Percentiles rank a stretch among this genome's conserved stretches.
These are phyloP conservation scores for Notodonta ziczac DNA, from an alignment of 2,888 invertebrate genomes.

Conservation along the genomic window DNA sequence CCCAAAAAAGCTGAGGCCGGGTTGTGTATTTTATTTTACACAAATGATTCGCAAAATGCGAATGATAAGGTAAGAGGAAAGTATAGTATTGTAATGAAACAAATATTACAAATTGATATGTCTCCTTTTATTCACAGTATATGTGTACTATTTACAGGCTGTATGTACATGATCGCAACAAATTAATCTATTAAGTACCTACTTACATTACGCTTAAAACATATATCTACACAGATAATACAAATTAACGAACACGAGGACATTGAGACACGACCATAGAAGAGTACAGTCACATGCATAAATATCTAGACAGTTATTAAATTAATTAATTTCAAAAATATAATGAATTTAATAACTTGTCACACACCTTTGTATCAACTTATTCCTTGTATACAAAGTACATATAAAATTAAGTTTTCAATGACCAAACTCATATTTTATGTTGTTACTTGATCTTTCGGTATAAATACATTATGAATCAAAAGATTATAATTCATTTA, in stretches of 20 bases:
- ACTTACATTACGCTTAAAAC: constrained; percentile 45
- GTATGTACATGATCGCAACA: constrained; percentile 62
- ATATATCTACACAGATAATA: constrained; percentile 51
- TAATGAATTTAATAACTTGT: no score
- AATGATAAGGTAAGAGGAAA: no score
- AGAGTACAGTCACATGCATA: constrained; percentile 28
- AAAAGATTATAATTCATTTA: no score
- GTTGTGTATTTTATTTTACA: no score
- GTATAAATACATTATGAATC: no score
- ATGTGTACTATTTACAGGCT: constrained; percentile 76
- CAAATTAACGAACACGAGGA: constrained; percentile 32
- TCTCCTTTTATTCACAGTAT: constrained; percentile 82
- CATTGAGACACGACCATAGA: constrained; percentile 17
- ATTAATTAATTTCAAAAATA: neutral
- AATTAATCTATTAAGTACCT: constrained; percentile 69
- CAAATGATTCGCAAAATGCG: no score
- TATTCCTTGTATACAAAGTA: no score
- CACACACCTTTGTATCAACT: no score
- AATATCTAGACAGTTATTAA: constrained; percentile 10
- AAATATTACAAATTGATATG: constrained; percentile 79
- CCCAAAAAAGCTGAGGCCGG: no score
- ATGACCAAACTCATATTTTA: no score
- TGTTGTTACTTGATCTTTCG: no score
- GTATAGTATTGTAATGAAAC: constrained; percentile 49
- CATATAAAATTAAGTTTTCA: no score